Conservation (phyloP, 2,888 invertebrate genomes). For the Sialis fuliginosa region DNA sequence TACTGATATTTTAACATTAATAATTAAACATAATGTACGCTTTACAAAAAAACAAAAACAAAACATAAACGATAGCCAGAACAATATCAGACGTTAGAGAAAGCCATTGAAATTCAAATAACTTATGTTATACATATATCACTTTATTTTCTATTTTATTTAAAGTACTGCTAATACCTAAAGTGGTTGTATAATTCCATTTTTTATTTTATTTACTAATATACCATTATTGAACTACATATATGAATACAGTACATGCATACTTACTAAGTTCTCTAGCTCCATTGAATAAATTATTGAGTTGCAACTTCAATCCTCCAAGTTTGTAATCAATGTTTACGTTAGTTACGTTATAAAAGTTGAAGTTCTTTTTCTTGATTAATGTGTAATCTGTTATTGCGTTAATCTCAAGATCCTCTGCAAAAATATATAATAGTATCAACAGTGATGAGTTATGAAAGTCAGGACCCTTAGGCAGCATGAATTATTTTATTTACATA, state of each 20-base stretch:
- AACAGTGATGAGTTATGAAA: constrained; percentile 12
- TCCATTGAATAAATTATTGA: constrained; percentile 52
- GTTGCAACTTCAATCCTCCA: constrained; percentile 39
- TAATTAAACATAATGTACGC: too few relatives aligned
- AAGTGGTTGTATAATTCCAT: too few relatives aligned
- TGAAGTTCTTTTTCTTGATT: constrained; percentile 39
- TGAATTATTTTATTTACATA: too few relatives aligned
- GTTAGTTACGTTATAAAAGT: constrained; percentile 49
- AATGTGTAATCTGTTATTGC: constrained; percentile 14
- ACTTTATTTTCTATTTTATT: too few relatives aligned
- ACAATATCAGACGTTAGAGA: too few relatives aligned
- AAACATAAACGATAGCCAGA: too few relatives aligned
- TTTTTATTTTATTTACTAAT: background rate
- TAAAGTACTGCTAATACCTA: too few relatives aligned
- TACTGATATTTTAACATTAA: too few relatives aligned
- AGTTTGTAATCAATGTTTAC: constrained; percentile 45
- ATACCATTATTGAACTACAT: background rate
- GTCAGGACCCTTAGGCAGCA: constrained; percentile 3
- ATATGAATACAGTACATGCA: background rate
- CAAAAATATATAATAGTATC: constrained; percentile 9
- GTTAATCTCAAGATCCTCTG: background rate
- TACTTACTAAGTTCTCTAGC: constrained; percentile 44
- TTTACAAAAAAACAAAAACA: too few relatives aligned
- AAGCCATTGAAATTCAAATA: too few relatives aligned
- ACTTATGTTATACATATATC: too few relatives aligned